Conservation (phyloP, 2,888 invertebrate species). For the Bembecia ichneumoniformis region DNA sequence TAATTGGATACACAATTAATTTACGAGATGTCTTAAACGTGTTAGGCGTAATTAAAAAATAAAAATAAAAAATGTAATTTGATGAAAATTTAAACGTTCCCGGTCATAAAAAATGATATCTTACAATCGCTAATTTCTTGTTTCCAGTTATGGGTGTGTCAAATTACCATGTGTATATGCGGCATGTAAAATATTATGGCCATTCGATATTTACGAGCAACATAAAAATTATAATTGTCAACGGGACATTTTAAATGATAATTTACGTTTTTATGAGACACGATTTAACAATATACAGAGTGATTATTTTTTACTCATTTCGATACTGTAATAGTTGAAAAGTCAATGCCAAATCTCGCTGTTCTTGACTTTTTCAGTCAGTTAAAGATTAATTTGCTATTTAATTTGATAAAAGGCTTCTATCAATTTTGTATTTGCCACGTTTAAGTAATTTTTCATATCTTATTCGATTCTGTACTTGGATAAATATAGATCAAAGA, state of each 20-base stretch:
- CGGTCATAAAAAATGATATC: slow-evolving; percentile 1
- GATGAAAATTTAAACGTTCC: slow-evolving; percentile 4
- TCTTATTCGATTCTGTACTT: too few species aligned
- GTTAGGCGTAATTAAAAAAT: slow-evolving; percentile 1
- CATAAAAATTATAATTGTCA: slow-evolving; percentile 25
- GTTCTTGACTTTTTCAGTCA: too few species aligned
- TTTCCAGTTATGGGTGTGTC: slow-evolving; percentile 9
- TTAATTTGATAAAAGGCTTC: too few species aligned
- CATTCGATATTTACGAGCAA: slow-evolving; percentile 14
- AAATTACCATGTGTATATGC: slow-evolving; percentile 7
- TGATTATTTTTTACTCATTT: too few species aligned
- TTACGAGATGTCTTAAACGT: too few species aligned
- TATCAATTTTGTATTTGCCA: too few species aligned
- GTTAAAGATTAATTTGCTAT: too few species aligned
- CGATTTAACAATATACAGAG: background rate
- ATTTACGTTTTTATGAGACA: slow-evolving; percentile 11
- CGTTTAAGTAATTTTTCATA: too few species aligned
- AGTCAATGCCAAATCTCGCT: too few species aligned
- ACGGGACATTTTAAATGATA: slow-evolving; percentile 14
- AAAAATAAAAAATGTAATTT: slow-evolving; percentile 6
- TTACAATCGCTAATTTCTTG: slow-evolving; percentile 6
- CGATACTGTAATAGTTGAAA: too few species aligned
- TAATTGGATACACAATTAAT: too few species aligned
- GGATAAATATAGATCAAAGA: too few species aligned
- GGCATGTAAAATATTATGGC: slow-evolving; percentile 8